phyloP scores from a whole-genome alignment of 2,113 vertebrate genomes.

The Lanius collurio region DNA sequence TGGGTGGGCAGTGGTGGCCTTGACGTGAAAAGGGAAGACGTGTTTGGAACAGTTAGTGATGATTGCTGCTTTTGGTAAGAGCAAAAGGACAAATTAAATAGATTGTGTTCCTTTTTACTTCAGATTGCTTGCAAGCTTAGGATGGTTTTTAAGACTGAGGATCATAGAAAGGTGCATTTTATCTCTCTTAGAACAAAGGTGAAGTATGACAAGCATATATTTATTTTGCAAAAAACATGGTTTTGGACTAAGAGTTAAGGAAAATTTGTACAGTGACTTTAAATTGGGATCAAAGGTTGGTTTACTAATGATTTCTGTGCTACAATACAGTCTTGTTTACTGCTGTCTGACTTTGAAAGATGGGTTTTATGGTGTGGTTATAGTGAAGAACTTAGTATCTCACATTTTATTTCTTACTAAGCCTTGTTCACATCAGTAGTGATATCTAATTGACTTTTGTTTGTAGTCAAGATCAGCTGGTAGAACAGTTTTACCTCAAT shows the following conservation, averaged over 20 bases:
- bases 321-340: slow-evolving; percentile 68
- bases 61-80: background rate
- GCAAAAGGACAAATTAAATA: background rate
- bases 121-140: background rate
- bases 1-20: background rate
- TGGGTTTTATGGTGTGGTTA: slow-evolving; percentile 28
- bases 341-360: slow-evolving; percentile 40
- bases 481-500: slow-evolving; percentile 78
- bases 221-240: background rate
- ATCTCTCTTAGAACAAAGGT: background rate
- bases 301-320: slow-evolving; percentile 35
- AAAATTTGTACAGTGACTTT: slow-evolving; percentile 8
- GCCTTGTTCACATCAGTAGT: slow-evolving; percentile 20
- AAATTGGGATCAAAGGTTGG: slow-evolving; percentile 57
- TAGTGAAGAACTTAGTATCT: slow-evolving; percentile 37
- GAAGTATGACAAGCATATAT: background rate
- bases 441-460: slow-evolving; percentile 53
- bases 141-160: background rate
- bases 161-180: background rate
- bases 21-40: background rate
- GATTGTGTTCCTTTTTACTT: slow-evolving; percentile 15
- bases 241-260: background rate
- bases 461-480: slow-evolving; percentile 59
- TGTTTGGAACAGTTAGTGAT: background rate
- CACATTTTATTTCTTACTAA: slow-evolving; percentile 30